Percentiles rank a stretch among this genome's conserved stretches.
Evolutionary conservation across 2,797 vertebrate genomes (phyloP).

Genomic region (Iguana delicatissima): DNA sequence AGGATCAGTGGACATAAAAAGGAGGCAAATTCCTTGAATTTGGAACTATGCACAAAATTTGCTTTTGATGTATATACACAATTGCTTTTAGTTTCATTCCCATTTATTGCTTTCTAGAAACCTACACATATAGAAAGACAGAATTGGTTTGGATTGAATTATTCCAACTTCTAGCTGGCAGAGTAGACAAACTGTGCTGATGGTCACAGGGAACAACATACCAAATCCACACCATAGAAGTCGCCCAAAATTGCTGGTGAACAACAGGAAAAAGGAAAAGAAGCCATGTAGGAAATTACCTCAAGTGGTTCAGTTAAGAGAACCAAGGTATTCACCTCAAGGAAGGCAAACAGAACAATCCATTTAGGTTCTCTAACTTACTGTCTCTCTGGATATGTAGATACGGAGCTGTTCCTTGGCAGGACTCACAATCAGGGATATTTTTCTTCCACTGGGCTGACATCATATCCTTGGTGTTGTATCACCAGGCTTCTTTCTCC

Average conservation of each 20-base stretch:
- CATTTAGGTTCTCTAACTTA: not conserved
- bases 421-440: not conserved
- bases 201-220: not conserved
- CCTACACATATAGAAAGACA: not conserved
- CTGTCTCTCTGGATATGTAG: not conserved
- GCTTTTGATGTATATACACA: not conserved
- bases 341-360: no score
- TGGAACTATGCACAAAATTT: not conserved
- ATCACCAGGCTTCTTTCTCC: not conserved
- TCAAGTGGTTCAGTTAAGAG: not conserved
- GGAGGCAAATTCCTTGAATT: not conserved
- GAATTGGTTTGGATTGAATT: not conserved
- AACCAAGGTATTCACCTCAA: not conserved
- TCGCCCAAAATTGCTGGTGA: not conserved
- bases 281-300: not conserved
- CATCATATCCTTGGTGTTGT: not conserved
- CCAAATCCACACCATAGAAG: not conserved
- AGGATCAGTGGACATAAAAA: not conserved
- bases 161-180: not conserved
- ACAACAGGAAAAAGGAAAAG: not conserved
- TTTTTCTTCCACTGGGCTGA: not conserved
- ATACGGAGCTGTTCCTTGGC: not conserved
- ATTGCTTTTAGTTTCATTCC: not conserved
- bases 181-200: not conserved
- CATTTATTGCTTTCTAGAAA: not conserved